Evolutionary conservation across 2,113 vertebrate species (phyloP).

Genomic region (Cyphomyrus discorhynchus): DNA sequence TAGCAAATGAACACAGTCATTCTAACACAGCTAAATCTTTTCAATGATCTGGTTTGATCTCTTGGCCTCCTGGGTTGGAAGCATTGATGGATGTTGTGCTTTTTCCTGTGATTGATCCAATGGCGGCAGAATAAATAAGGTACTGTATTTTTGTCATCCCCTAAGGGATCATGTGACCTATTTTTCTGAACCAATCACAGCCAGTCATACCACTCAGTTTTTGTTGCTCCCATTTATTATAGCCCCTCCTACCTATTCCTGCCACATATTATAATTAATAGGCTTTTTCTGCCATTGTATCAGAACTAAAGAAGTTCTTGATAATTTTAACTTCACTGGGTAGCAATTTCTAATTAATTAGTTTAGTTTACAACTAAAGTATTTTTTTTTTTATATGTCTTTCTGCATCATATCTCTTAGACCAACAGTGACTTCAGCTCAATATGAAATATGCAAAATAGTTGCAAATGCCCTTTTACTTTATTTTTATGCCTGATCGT

Average conservation of each 20-base stretch:
- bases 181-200: background rate
- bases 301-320: background rate
- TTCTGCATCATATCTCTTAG: background rate
- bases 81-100: background rate
- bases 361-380: background rate
- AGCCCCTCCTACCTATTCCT: background rate
- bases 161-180: background rate
- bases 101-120: background rate
- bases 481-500: background rate
- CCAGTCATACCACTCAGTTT: background rate
- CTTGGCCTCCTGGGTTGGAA: background rate
- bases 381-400: background rate
- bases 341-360: background rate
- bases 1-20: background rate
- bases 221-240: background rate
- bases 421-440: background rate
- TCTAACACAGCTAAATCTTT: background rate
- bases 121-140: background rate
- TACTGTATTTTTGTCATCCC: background rate
- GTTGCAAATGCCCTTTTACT: background rate
- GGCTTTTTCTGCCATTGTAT: background rate
- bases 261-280: background rate
- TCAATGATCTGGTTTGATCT: background rate
- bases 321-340: background rate
- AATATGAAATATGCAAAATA: background rate